These are phyloP conservation scores for Sebastes ruberrimus DNA, from an alignment of 2,797 vertebrate genomes.

Conservation along the genomic window DNA sequence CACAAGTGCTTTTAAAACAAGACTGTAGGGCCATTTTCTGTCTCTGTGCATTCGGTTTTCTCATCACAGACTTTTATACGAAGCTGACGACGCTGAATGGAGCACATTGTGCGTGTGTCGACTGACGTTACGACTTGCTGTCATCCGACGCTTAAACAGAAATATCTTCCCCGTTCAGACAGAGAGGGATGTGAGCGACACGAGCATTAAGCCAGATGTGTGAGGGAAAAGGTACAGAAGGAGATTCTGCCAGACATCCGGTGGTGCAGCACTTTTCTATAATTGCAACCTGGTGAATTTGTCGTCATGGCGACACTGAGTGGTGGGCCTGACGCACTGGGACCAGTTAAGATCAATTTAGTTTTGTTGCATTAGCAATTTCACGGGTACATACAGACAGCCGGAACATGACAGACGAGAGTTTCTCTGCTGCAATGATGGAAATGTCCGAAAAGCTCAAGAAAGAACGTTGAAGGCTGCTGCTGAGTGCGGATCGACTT, in stretches of 20 bases:
- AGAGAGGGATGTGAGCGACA: neutral
- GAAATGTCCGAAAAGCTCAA: neutral
- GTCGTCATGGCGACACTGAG: slow-evolving; percentile 74
- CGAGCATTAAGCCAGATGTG: neutral
- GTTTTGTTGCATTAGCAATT: slow-evolving; percentile 67
- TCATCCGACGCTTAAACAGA: slow-evolving; percentile 13
- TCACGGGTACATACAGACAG: slow-evolving; percentile 42
- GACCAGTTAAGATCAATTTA: slow-evolving; percentile 66
- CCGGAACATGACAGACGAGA: slow-evolving; percentile 35
- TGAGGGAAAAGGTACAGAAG: slow-evolving; percentile 12
- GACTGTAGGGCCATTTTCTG: slow-evolving; percentile 1
- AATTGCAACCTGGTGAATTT: slow-evolving; percentile 66
- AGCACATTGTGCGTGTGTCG: neutral
- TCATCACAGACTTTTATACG: slow-evolving; percentile 23
- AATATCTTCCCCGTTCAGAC: neutral
- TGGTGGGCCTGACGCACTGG: slow-evolving; percentile 41
- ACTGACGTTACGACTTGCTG: neutral
- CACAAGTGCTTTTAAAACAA: slow-evolving; percentile 10
- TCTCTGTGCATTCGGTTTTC: slow-evolving; percentile 8
- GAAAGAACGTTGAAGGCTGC: neutral
- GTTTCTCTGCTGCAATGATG: neutral
- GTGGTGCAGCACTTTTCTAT: slow-evolving; percentile 49
- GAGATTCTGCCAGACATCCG: slow-evolving; percentile 47
- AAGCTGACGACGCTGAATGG: slow-evolving; percentile 4
- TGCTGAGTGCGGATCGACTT: neutral